Conservation (phyloP, 2,113 vertebrate species). For the Tetrax tetrax region DNA sequence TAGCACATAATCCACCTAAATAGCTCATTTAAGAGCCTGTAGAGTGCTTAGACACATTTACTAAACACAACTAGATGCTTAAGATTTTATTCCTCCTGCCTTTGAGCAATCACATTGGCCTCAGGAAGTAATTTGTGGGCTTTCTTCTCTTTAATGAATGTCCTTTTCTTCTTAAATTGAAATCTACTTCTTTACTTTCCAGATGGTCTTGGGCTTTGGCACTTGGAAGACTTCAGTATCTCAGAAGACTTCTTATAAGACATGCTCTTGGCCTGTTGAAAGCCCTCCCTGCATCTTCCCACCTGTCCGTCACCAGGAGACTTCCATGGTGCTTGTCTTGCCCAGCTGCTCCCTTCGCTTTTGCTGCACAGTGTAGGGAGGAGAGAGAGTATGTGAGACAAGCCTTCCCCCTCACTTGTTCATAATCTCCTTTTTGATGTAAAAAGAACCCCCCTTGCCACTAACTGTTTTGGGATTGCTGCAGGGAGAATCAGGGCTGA, state of each 20-base stretch:
- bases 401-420: background rate
- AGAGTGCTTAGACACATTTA: background rate
- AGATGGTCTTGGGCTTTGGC: background rate
- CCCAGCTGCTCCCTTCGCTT: background rate
- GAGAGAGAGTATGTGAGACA: background rate
- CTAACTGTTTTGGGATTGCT: background rate
- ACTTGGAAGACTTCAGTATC: background rate
- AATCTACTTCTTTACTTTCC: background rate
- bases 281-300: background rate
- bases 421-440: background rate
- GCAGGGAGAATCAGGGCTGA: background rate
- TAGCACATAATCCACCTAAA: background rate
- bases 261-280: background rate
- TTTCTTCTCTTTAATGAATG: background rate
- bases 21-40: background rate
- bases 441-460: background rate
- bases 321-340: background rate
- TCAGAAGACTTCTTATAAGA: background rate
- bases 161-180: background rate
- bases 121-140: background rate
- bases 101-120: background rate
- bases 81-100: background rate
- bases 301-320: background rate
- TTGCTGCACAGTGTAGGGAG: background rate
- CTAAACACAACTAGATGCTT: background rate